phyloP scores from a whole-genome alignment of 2,797 vertebrate genomes.

The Petrocephalus sullivani region DNA sequence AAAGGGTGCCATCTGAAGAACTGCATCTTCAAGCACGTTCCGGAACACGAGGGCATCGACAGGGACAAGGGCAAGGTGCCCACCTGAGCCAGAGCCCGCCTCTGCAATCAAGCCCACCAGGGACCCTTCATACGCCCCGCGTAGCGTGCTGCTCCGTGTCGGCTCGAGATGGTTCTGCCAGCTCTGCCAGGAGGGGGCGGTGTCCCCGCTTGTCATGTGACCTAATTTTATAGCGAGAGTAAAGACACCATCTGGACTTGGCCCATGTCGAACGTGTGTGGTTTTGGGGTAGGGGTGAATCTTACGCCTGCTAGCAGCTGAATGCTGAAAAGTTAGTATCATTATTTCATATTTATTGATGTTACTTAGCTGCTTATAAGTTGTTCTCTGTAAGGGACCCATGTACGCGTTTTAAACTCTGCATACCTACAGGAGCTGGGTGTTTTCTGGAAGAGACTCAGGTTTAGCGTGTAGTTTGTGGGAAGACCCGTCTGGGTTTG shows the following conservation, averaged over 20 bases:
- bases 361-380: background rate
- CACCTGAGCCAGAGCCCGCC: background rate
- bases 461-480: background rate
- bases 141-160: background rate
- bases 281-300: background rate
- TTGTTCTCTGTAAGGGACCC: background rate
- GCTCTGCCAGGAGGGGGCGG: background rate
- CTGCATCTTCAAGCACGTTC: conserved; percentile 56
- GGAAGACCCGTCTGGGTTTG: too few species aligned
- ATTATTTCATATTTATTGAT: conserved; percentile 6
- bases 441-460: background rate
- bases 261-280: background rate
- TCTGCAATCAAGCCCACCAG: background rate
- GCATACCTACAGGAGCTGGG: background rate
- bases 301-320: background rate
- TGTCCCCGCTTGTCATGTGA: background rate
- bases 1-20: conserved; percentile 50
- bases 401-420: background rate
- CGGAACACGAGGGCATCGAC: conserved; percentile 57
- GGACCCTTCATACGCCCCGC: background rate
- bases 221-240: background rate
- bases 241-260: background rate
- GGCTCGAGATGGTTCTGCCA: background rate
- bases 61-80: conserved; percentile 38
- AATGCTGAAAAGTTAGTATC: background rate